Conservation (phyloP, 2,888 invertebrate genomes). For the Monopis laevigella region DNA sequence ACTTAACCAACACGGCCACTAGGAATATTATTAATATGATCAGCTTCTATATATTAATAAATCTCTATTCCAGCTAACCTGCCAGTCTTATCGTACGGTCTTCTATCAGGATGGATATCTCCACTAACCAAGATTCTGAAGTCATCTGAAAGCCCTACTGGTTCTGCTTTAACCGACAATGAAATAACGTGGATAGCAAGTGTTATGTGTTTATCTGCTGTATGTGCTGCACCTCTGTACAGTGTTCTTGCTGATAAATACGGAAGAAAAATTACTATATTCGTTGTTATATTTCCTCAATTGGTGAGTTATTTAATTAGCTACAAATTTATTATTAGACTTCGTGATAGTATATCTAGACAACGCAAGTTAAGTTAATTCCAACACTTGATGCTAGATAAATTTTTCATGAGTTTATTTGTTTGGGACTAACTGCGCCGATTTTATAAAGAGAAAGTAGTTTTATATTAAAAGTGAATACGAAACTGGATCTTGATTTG, state of each 20-base stretch:
- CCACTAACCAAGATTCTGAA: slow-evolving; percentile 44
- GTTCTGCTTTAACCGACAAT: slow-evolving; percentile 34
- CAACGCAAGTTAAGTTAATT: too few species aligned
- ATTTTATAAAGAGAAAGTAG: too few species aligned
- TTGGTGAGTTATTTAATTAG: slow-evolving; percentile 33
- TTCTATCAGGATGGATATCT: slow-evolving; percentile 52
- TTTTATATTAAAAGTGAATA: too few species aligned
- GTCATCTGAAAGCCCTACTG: slow-evolving; percentile 34
- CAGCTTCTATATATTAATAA: background rate
- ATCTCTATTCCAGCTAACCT: slow-evolving; percentile 38
- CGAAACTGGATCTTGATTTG: too few species aligned
- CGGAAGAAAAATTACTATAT: slow-evolving; percentile 46
- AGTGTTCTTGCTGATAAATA: slow-evolving; percentile 42
- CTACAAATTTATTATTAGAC: too few species aligned
- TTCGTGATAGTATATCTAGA: too few species aligned
- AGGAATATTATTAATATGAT: too few species aligned
- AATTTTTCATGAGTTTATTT: too few species aligned
- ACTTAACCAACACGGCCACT: background rate
- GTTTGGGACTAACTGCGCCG: too few species aligned
- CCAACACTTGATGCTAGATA: too few species aligned
- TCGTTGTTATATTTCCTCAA: slow-evolving; percentile 53
- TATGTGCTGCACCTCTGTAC: slow-evolving; percentile 44
- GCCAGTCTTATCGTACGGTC: slow-evolving; percentile 44
- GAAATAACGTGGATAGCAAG: slow-evolving; percentile 55
- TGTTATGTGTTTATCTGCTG: slow-evolving; percentile 40